Percentiles rank a stretch among this genome's conserved stretches.
phyloP scores from a whole-genome alignment of 2,888 invertebrate species.

The Boloria euphrosyne region DNA sequence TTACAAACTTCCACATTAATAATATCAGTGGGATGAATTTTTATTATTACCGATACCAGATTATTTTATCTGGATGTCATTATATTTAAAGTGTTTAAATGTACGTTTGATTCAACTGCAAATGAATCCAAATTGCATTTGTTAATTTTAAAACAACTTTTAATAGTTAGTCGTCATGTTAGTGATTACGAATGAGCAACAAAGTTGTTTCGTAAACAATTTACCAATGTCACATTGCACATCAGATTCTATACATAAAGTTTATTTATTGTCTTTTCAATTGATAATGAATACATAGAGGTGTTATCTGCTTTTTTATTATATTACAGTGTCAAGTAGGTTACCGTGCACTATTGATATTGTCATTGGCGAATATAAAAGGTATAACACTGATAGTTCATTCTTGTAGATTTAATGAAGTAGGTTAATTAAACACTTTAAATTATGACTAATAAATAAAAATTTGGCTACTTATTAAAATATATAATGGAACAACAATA shows the following conservation, averaged over 20 bases:
- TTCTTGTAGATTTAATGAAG: background rate
- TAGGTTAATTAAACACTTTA: background rate
- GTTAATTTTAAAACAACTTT: slow-evolving; percentile 3
- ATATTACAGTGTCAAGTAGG: slow-evolving; percentile 31
- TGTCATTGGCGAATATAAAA: slow-evolving; percentile 11
- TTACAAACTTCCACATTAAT: no score
- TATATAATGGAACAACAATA: no score
- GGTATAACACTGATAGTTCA: background rate
- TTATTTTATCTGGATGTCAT: no score
- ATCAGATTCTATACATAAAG: slow-evolving; percentile 50
- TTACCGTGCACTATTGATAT: slow-evolving; percentile 26
- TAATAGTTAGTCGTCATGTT: slow-evolving; percentile 1
- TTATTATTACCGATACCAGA: no score
- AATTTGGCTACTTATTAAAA: no score
- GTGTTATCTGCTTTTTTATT: slow-evolving; percentile 31
- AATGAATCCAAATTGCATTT: background rate
- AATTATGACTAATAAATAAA: background rate
- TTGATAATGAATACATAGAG: slow-evolving; percentile 27
- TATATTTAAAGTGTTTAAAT: no score
- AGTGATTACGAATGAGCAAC: slow-evolving; percentile 17
- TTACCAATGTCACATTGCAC: slow-evolving; percentile 63
- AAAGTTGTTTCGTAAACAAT: slow-evolving; percentile 26
- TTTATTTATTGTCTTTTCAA: slow-evolving; percentile 33
- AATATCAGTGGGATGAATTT: no score
- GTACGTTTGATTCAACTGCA: no score